A percentile compares a stretch with the other conserved stretches of the same genome.
These are phyloP conservation scores for Zonitis immaculata DNA, from an alignment of 2,888 invertebrate genomes.

Conservation along the genomic window DNA sequence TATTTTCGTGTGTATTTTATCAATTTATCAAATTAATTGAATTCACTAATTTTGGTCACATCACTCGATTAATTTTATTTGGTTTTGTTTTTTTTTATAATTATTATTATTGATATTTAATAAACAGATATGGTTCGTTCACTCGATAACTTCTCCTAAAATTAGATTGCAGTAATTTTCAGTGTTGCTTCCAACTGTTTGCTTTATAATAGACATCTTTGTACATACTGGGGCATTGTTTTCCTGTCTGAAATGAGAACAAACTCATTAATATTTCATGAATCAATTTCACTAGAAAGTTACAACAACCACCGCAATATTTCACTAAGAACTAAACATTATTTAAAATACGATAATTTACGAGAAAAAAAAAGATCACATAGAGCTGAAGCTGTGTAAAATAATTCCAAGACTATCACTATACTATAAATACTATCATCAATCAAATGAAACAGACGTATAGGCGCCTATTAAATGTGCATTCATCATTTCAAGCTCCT, in stretches of 20 bases:
- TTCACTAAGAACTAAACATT: no score
- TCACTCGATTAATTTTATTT: conserved; percentile 21
- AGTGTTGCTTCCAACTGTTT: conserved; percentile 85
- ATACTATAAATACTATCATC: not conserved
- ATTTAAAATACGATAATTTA: no score
- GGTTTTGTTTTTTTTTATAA: not conserved
- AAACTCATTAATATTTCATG: conserved; percentile 8
- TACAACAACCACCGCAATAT: no score
- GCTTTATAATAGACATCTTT: conserved; percentile 90
- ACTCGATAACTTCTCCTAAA: conserved; percentile 8
- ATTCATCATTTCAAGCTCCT: not conserved
- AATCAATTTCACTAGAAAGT: not conserved
- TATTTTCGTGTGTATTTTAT: not conserved
- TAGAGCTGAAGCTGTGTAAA: no score
- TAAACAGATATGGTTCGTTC: conserved; percentile 17
- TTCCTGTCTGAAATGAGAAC: conserved; percentile 62
- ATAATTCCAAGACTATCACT: no score
- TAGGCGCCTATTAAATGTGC: not conserved
- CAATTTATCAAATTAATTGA: not conserved
- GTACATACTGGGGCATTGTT: conserved; percentile 89
- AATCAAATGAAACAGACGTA: not conserved
- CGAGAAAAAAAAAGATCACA: no score
- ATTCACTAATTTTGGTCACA: conserved; percentile 31
- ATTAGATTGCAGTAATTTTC: conserved; percentile 34
- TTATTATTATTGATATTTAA: conserved; percentile 12